Evolutionary conservation across 53 echinoderm and acorn worm species (phyloP), one percentile per base, ranked within the genome.

Genomic region (Actinopyga echinites): DNA sequence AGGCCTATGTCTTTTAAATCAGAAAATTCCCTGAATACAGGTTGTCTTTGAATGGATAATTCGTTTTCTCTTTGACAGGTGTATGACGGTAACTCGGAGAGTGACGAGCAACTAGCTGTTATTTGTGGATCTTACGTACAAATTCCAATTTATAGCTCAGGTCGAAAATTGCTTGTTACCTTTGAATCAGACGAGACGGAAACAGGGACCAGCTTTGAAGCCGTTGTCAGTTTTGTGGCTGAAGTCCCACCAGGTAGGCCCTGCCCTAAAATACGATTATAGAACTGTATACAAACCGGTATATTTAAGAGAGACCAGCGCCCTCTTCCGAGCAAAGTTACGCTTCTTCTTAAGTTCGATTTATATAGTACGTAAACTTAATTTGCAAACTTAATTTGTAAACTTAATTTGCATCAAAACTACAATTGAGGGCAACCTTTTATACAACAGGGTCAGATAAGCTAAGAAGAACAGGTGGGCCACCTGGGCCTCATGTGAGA

Each of bases 81-180:
- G 17, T 71, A 40, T 42, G 71, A 71, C 24, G 42, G 43, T 13
- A 44, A 38, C 44, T 38, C 71, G 1, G 71, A 71, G 21, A 25
- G 28, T n/a, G 71, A 44, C 8, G 3, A 1, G 0, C 26, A 42
- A 17, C 19, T 71, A 22, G 71, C 71, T 15, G 15, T 25, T 26
- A 21, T 71, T 21, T 71, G 71, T 71, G 71, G 71, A 42, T 37
- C 71, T 17, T 24, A 34, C 11, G 11, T 71, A n/a, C 40, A 21
- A 20, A 71, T 42, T 23, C 71, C 71, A 6, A 28, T 71, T 33
- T 71, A 71, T 28, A 71, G 71, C 71, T 40, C 71, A 38, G 44
- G 44, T 25, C 8, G 42, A 71, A 71, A 34, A 71, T 40, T 71
- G 71, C 43, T 71, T 22, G 25, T 71, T 40, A 36, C 25, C 23